Conservation (phyloP, 2,113 vertebrate species). For the Hemiscyllium ocellatum region DNA sequence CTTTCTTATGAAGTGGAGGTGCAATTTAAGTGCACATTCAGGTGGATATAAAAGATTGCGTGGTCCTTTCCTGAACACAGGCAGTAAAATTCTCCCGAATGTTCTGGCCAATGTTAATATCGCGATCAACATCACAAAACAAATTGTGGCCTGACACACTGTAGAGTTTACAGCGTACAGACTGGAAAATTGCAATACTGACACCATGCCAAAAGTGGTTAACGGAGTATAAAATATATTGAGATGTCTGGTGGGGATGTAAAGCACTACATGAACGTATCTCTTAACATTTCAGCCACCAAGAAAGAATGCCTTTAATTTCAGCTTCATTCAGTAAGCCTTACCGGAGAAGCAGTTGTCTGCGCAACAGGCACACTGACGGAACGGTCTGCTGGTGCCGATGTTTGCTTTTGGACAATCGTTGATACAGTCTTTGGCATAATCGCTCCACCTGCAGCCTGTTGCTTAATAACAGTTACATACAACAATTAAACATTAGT, state of each 20-base stretch:
- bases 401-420: not conserved
- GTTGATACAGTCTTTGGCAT: conserved; percentile 48
- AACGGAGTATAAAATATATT: not conserved
- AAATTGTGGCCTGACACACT: no score
- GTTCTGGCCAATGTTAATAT: no score
- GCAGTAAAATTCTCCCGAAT: no score
- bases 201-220: not conserved
- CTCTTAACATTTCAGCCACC: not conserved
- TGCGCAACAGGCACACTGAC: conserved; percentile 45
- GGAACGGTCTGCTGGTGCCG: conserved; percentile 46
- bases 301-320: not conserved
- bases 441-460: conserved; percentile 1
- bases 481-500: not conserved
- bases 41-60: no score
- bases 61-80: no score
- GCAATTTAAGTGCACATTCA: no score
- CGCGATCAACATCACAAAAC: no score
- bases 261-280: not conserved
- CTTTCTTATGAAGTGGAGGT: no score
- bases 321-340: not conserved
- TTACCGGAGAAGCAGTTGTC: conserved; percentile 55
- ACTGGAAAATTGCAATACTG: no score
- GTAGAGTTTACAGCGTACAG: no score
- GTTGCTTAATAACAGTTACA: conserved; percentile 11
- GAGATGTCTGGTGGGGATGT: not conserved